These are phyloP conservation scores for Falcaria lacertinaria DNA, from an alignment of 2,888 invertebrate genomes.

Conservation along the genomic window DNA sequence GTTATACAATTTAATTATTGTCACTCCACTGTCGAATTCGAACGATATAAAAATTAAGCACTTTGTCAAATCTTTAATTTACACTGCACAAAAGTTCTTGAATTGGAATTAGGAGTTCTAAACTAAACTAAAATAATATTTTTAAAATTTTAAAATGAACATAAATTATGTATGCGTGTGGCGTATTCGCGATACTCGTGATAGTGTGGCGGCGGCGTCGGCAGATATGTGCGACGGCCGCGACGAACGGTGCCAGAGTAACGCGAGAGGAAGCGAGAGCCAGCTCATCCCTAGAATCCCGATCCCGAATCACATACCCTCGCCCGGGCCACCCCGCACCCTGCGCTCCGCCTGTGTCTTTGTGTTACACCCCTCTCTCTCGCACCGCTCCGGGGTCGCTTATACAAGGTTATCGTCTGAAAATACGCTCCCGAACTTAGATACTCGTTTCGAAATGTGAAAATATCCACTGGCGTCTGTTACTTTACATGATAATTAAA, in stretches of 20 bases:
- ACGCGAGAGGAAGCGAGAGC: constrained; percentile 74
- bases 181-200: constrained; percentile 35
- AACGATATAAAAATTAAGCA: background rate
- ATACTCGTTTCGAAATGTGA: constrained; percentile 23
- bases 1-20: too few relatives aligned
- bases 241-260: constrained; percentile 73
- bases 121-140: too few relatives aligned
- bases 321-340: constrained; percentile 62
- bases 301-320: constrained; percentile 76
- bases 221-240: constrained; percentile 60
- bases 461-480: background rate
- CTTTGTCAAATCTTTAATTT: background rate
- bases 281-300: constrained; percentile 80
- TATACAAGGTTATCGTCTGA: constrained; percentile 61
- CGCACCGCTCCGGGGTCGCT: constrained; percentile 55
- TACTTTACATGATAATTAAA: too few relatives aligned
- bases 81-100: background rate
- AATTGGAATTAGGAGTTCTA: background rate
- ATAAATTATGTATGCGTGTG: constrained; percentile 8
- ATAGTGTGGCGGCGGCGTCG: constrained; percentile 35
- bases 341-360: constrained; percentile 62
- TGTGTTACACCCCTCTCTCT: constrained; percentile 71
- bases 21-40: background rate
- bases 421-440: constrained; percentile 36
- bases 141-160: background rate